Conservation (phyloP, 2,888 invertebrate genomes). For the Cerastis leucographa region DNA sequence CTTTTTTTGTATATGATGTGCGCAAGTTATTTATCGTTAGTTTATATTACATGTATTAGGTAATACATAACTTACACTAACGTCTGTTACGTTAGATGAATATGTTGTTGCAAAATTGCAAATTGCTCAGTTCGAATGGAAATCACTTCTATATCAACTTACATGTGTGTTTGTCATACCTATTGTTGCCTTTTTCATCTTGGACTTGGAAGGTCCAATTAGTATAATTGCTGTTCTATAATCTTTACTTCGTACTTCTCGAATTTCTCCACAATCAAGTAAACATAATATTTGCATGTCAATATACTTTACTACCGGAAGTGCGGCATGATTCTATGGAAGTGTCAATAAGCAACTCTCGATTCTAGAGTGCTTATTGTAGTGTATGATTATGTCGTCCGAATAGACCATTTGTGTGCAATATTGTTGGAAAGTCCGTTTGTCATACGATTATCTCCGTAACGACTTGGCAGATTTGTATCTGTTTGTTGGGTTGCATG, state of each 20-base stretch:
- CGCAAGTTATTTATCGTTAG: constrained; percentile 8
- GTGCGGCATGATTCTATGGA: constrained; percentile 49
- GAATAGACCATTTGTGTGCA: constrained; percentile 48
- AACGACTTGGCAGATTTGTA: constrained; percentile 51
- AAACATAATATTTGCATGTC: constrained; percentile 28
- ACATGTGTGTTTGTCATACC: not conserved
- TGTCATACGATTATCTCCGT: constrained; percentile 46
- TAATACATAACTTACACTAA: constrained; percentile 3
- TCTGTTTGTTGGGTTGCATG: constrained; percentile 17
- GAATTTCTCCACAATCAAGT: too few relatives aligned
- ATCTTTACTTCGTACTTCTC: not conserved
- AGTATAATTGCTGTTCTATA: not conserved
- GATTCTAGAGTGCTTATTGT: constrained; percentile 26
- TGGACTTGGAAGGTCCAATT: not conserved
- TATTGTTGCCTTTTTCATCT: not conserved
- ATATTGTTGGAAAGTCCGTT: constrained; percentile 50
- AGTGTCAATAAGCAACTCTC: constrained; percentile 60
- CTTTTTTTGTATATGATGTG: constrained; percentile 7
- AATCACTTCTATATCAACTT: not conserved
- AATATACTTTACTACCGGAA: constrained; percentile 33
- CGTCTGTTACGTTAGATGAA: not conserved
- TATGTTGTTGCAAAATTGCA: not conserved
- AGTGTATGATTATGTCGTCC: constrained; percentile 50
- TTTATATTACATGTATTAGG: constrained; percentile 13
- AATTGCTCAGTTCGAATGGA: not conserved